A percentile compares a stretch with the other conserved stretches of the same genome.
Conservation (phyloP, 2,888 invertebrate species). For the Netelia inedita region DNA sequence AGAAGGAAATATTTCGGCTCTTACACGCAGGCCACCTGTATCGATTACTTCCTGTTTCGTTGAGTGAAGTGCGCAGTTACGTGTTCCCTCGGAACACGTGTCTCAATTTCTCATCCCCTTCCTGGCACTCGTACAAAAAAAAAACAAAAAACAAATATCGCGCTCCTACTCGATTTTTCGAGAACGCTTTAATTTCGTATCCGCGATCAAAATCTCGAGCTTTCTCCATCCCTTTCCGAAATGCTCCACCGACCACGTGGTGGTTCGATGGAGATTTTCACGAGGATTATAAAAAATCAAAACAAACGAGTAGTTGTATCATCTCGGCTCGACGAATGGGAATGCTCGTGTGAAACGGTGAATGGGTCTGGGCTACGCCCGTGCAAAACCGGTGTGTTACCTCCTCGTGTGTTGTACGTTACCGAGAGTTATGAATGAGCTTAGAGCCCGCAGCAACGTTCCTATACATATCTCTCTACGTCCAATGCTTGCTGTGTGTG, state of each 20-base stretch:
- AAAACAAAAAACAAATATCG: too few species aligned
- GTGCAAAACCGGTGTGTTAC: constrained; percentile 23
- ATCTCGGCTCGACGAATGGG: constrained; percentile 35
- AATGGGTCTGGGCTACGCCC: constrained; percentile 56
- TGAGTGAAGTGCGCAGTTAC: not conserved
- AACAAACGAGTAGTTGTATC: constrained; percentile 16
- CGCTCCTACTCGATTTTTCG: too few species aligned
- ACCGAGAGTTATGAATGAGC: constrained; percentile 78
- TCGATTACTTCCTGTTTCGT: constrained; percentile 58
- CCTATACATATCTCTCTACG: constrained; percentile 40
- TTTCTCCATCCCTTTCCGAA: not conserved
- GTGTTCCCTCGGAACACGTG: not conserved
- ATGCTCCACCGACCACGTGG: not conserved
- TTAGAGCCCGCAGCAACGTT: constrained; percentile 70
- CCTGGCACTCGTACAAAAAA: too few species aligned
- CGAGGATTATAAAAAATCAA: constrained; percentile 55
- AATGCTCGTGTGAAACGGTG: constrained; percentile 56
- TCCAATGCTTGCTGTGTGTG: constrained; percentile 25
- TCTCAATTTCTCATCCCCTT: not conserved
- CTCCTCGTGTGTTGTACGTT: constrained; percentile 53
- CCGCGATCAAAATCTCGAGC: not conserved
- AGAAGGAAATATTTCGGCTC: constrained; percentile 9
- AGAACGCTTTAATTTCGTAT: not conserved
- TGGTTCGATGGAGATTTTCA: constrained; percentile 25
- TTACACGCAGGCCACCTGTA: constrained; percentile 42